These are phyloP conservation scores for Campoplex capitator DNA, from an alignment of 2,888 invertebrate genomes.

Conservation along the genomic window DNA sequence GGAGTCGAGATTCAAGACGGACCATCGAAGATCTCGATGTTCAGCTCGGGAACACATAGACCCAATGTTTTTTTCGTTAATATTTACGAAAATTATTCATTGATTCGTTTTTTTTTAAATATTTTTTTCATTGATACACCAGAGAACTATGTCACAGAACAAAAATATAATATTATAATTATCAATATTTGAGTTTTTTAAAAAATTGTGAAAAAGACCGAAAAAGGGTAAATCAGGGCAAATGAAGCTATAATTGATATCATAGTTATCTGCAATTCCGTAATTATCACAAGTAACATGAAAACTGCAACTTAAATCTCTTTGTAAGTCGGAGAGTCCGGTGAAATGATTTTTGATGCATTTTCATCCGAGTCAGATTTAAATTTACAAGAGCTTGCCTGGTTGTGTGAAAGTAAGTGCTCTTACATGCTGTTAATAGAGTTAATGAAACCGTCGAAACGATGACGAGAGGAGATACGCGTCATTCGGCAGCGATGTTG, in stretches of 20 bases:
- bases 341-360: neutral
- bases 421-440: conserved; percentile 67
- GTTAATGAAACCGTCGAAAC: conserved; percentile 71
- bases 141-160: no score
- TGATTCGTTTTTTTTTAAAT: no score
- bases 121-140: no score
- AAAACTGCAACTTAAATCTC: neutral
- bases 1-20: neutral
- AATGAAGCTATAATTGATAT: neutral
- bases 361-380: neutral
- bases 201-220: no score
- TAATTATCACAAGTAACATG: neutral
- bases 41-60: neutral
- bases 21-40: neutral
- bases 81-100: no score
- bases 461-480: conserved; percentile 70
- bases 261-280: neutral
- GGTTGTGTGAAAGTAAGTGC: conserved; percentile 12
- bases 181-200: no score
- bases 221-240: no score
- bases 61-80: no score
- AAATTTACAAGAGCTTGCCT: conserved; percentile 3
- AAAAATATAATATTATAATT: no score
- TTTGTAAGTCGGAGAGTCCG: neutral
- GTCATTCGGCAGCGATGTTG: conserved; percentile 71